Percentiles rank a stretch among this genome's conserved stretches.
These are phyloP conservation scores for Enchytraeus crypticus DNA, from an alignment of 2,888 invertebrate genomes.

Conservation along the genomic window DNA sequence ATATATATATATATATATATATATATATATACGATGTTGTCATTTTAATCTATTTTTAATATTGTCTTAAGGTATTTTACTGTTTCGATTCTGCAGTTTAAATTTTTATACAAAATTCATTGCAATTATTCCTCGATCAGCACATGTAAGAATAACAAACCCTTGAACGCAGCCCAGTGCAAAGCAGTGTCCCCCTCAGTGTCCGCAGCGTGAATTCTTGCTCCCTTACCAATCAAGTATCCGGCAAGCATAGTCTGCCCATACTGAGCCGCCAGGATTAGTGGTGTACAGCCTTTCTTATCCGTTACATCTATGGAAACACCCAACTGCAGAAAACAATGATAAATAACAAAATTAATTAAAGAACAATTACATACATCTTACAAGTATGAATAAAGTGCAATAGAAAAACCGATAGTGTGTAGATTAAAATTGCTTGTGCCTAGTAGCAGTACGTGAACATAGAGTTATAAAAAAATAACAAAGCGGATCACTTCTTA, in stretches of 20 bases:
- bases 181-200: slow-evolving; percentile 86
- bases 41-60: no score
- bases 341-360: neutral
- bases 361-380: neutral
- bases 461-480: no score
- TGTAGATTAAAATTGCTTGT: no score
- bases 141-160: slow-evolving; percentile 33
- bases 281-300: slow-evolving; percentile 75
- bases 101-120: neutral
- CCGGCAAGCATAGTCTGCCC: slow-evolving; percentile 82
- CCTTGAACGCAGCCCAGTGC: slow-evolving; percentile 91
- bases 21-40: no score
- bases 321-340: slow-evolving; percentile 49
- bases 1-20: no score
- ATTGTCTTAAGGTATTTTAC: no score
- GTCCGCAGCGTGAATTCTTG: slow-evolving; percentile 65
- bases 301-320: slow-evolving; percentile 82
- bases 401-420: no score
- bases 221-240: slow-evolving; percentile 79
- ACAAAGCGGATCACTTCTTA: no score
- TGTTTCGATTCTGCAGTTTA: no score
- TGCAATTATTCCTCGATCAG: neutral
- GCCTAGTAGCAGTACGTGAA: no score
- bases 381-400: no score
- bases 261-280: slow-evolving; percentile 83